A percentile compares a stretch with the other conserved stretches of the same genome.
phyloP scores from a whole-genome alignment of 2,113 vertebrate species.

The Sula dactylatra region DNA sequence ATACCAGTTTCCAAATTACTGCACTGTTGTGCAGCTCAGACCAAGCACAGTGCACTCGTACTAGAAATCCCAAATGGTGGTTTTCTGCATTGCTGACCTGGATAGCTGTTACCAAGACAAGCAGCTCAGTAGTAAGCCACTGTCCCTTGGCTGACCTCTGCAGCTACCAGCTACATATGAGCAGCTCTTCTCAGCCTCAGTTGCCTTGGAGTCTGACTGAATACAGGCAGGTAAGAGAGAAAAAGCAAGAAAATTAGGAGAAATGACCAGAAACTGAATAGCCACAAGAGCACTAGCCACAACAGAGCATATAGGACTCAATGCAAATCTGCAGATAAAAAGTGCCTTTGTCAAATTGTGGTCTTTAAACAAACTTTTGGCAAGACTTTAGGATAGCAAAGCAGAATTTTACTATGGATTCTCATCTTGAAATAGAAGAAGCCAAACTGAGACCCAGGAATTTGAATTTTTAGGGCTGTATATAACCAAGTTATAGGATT shows the following conservation, averaged over 20 bases:
- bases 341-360: neutral
- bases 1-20: neutral
- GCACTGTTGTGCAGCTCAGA: neutral
- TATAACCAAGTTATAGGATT: neutral
- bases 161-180: neutral
- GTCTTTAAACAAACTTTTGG: slow-evolving; percentile 15
- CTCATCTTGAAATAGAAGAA: slow-evolving; percentile 5
- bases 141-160: slow-evolving; percentile 20
- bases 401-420: neutral
- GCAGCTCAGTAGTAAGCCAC: neutral
- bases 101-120: neutral
- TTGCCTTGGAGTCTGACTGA: neutral
- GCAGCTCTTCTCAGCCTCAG: neutral
- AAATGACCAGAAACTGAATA: neutral
- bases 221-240: neutral
- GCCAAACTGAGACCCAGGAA: neutral
- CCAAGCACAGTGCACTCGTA: neutral
- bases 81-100: neutral
- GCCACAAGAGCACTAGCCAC: neutral
- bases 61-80: neutral
- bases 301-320: neutral
- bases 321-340: neutral
- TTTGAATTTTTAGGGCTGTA: neutral
- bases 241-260: neutral
- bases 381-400: neutral